Evolutionary conservation across 2,113 vertebrate species (phyloP), one percentile per base, ranked within the genome.

Genomic region (Xenopus tropicalis): DNA sequence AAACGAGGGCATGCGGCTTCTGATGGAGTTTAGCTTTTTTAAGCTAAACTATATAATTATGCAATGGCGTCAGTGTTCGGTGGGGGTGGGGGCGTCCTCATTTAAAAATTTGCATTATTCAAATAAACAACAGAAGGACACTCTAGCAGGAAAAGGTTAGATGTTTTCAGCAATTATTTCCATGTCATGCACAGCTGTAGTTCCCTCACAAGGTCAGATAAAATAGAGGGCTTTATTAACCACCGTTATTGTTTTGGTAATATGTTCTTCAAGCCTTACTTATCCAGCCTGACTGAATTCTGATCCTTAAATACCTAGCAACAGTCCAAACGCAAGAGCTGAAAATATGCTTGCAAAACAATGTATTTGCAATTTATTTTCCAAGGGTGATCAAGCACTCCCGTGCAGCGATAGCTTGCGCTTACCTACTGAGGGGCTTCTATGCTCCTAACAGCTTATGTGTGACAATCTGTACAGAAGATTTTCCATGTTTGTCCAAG

Each of bases 1-100:
- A 90, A 90, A 90, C 90, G 86, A 91, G 87, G 87, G 86, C 88
- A 85, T 89, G 84, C 85, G 84, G 89, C 90, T 85, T 86, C 89
- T 90, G 87, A 86, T 82, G 78, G 85, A 82, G 88, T 86, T 83
- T 82, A 86, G 21, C 7, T 37, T 86, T 87, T 88, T 82, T 43
- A 81, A 89, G 83, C 83, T 83, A 84, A 79, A 86, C 86, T 73
- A 78, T 80, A 86, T 88, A 87, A 84, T 89, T 88, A 86, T 82
- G 84, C 83, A 84, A 86, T 69, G 77, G 82, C 79, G 69, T 83
- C 79, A 69, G 74, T 72, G 61, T 80, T 79, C 24, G 14, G n/a
- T 75, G 83, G 83, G 67, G 12, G 71, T 23, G 62, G 80, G 79
- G 80, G 80, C 23, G 80, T 20, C 2, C 17, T 44, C 7, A 44